A percentile compares a stretch with the other conserved stretches of the same genome.
phyloP scores from a whole-genome alignment of 1,140 invertebrate genomes.

The Cotesia chilonis region DNA sequence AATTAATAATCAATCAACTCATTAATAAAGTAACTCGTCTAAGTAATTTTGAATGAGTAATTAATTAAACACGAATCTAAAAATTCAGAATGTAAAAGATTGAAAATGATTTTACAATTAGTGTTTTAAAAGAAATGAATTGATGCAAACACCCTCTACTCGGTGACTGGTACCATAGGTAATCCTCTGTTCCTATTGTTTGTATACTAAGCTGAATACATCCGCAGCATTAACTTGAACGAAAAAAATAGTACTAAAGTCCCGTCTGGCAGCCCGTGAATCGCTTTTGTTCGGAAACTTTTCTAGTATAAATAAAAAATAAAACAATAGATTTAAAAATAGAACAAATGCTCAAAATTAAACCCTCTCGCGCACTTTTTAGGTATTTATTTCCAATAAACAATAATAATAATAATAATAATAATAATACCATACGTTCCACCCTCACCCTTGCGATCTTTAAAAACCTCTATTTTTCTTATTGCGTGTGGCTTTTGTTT shows the following conservation, averaged over 20 bases:
- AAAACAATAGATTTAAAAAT: not conserved
- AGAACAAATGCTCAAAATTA: slow-evolving; percentile 42
- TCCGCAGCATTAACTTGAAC: not conserved
- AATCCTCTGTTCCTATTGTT: slow-evolving; percentile 6
- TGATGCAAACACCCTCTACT: too few species aligned
- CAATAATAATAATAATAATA: slow-evolving; percentile 20
- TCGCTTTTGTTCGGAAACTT: slow-evolving; percentile 28
- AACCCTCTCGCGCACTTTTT: slow-evolving; percentile 41
- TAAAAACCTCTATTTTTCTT: slow-evolving; percentile 1
- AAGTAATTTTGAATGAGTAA: too few species aligned
- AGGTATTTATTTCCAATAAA: slow-evolving; percentile 17
- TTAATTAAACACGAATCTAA: too few species aligned
- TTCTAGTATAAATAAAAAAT: slow-evolving; percentile 1
- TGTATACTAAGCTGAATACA: slow-evolving; percentile 22
- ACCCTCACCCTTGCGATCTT: not conserved
- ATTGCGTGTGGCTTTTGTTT: slow-evolving; percentile 30
- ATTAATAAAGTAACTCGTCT: too few species aligned
- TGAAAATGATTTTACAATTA: too few species aligned
- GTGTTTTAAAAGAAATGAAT: too few species aligned
- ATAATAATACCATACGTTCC: not conserved
- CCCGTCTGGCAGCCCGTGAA: slow-evolving; percentile 27
- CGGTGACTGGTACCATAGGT: too few species aligned
- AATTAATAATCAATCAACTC: too few species aligned
- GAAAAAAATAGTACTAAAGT: slow-evolving; percentile 8
- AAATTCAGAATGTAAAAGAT: too few species aligned